Conservation (phyloP, 2,888 invertebrate species). For the Blastobasis adustella region DNA sequence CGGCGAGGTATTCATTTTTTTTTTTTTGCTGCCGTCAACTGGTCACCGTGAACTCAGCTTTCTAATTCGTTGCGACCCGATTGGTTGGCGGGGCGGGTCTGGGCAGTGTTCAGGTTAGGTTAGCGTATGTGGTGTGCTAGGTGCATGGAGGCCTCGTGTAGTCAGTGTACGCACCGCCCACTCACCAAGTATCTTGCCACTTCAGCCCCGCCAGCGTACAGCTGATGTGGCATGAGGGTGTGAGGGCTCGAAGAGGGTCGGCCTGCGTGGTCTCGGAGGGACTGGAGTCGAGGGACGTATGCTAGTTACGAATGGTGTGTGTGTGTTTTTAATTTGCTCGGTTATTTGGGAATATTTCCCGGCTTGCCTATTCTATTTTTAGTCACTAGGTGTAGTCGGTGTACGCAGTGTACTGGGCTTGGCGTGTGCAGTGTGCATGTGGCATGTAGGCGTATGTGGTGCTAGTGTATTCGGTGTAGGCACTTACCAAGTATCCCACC, state of each 20-base stretch:
- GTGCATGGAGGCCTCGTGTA: no score
- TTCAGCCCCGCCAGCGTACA: no score
- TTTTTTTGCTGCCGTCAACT: no score
- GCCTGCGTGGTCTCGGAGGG: constrained; percentile 77
- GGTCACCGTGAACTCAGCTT: no score
- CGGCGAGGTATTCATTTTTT: no score
- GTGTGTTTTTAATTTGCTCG: no score
- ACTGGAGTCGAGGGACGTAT: constrained; percentile 79
- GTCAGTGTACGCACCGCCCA: no score
- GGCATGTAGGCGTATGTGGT: neutral
- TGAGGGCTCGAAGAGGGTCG: constrained; percentile 77
- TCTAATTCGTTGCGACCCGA: no score
- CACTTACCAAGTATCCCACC: constrained; percentile 85
- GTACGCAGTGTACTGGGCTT: neutral
- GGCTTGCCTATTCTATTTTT: neutral
- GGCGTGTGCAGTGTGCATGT: no score
- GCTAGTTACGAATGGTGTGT: constrained; percentile 75
- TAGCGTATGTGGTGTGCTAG: no score
- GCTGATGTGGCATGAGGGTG: constrained; percentile 83
- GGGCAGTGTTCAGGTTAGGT: no score
- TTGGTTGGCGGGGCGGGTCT: no score
- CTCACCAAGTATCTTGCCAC: constrained; percentile 86
- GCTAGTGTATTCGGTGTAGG: neutral
- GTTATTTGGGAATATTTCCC: neutral
- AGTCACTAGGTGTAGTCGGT: neutral